Evolutionary conservation across 2,113 vertebrate species (phyloP).

Genomic region (Arizona elegans): DNA sequence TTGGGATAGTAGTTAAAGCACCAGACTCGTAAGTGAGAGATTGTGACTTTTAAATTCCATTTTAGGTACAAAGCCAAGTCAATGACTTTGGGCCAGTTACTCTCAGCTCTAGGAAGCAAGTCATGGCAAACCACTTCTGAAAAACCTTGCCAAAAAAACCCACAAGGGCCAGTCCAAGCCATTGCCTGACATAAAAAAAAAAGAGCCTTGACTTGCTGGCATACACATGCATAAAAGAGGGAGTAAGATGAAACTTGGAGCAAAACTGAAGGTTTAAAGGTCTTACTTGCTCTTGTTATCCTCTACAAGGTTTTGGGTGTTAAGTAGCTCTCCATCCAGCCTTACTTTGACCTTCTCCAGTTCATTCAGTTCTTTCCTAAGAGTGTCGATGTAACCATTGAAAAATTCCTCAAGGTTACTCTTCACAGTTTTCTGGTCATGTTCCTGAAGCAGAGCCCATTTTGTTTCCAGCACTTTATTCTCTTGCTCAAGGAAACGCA

Average conservation of each 20-base stretch:
- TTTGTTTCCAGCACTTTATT: constrained; percentile 75
- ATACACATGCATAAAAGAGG: not conserved
- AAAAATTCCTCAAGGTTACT: constrained; percentile 62
- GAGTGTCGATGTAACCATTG: constrained; percentile 67
- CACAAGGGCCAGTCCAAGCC: not conserved
- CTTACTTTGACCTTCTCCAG: constrained; percentile 51
- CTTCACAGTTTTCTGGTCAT: constrained; percentile 57
- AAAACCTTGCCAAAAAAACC: not conserved
- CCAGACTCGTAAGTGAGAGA: not conserved
- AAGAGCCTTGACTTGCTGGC: not conserved
- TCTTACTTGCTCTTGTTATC: constrained; percentile 69
- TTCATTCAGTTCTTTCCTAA: constrained; percentile 58
- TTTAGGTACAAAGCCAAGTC: not conserved
- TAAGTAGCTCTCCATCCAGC: constrained; percentile 56
- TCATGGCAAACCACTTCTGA: not conserved
- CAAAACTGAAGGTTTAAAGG: not conserved
- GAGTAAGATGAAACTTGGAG: not conserved
- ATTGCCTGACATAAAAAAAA: not conserved
- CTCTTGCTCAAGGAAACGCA: constrained; percentile 71
- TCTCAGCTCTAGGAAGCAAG: not conserved
- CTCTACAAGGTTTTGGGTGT: constrained; percentile 59
- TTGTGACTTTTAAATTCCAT: not conserved
- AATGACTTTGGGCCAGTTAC: not conserved
- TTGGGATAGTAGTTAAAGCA: not conserved
- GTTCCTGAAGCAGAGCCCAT: constrained; percentile 71